These are phyloP conservation scores for Patella caerulea DNA, from an alignment of 2,888 invertebrate genomes.

Conservation along the genomic window DNA sequence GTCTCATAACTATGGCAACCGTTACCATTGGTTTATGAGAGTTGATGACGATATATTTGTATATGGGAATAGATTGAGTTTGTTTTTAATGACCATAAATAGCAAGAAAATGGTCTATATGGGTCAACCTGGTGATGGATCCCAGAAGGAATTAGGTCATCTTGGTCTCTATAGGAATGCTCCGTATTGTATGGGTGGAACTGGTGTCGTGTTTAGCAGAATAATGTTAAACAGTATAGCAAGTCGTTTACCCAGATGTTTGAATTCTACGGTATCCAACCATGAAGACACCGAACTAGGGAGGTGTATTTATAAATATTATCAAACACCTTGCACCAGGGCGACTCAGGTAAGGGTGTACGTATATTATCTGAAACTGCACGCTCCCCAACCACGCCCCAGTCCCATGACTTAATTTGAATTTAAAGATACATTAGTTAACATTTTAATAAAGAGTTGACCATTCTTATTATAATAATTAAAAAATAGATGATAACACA, in stretches of 20 bases:
- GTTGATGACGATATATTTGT: slow-evolving; percentile 98
- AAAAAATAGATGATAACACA: too few relatives aligned
- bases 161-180: slow-evolving; percentile 80
- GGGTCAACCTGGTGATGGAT: slow-evolving; percentile 74
- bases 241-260: slow-evolving; percentile 90
- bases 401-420: too few relatives aligned
- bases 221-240: slow-evolving; percentile 83
- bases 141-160: slow-evolving; percentile 84
- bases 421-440: too few relatives aligned
- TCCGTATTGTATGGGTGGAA: slow-evolving; percentile 99
- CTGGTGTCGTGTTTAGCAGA: slow-evolving; percentile 90
- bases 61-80: slow-evolving; percentile 84
- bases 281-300: slow-evolving; percentile 99
- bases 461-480: too few relatives aligned
- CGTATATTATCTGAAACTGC: neutral
- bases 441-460: too few relatives aligned
- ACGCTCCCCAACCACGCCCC: too few relatives aligned
- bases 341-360: slow-evolving; percentile 44
- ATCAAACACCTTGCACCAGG: slow-evolving; percentile 90
- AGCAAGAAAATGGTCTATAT: slow-evolving; percentile 88
- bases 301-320: slow-evolving; percentile 91
- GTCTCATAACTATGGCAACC: slow-evolving; percentile 81
- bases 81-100: slow-evolving; percentile 87
- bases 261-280: slow-evolving; percentile 90
- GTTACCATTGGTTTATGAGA: slow-evolving; percentile 89